phyloP scores from a whole-genome alignment of 23 tunicate species.

The Halocynthia roretzi region DNA sequence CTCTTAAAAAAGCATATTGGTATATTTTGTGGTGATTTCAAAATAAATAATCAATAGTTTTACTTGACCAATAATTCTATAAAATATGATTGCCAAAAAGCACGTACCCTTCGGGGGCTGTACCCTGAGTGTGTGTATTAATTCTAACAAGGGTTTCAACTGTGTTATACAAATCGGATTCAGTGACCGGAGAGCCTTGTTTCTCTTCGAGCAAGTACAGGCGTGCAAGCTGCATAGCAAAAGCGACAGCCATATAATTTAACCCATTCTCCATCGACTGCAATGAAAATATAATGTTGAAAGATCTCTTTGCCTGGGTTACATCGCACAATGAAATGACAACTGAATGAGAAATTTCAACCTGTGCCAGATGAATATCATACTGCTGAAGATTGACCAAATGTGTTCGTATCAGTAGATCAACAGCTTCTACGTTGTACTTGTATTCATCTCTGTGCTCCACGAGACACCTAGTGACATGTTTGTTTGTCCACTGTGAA shows the following conservation, averaged over 20 bases:
- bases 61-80: too few relatives aligned
- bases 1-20: too few relatives aligned
- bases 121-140: constrained; percentile 49
- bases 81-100: not conserved
- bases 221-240: constrained; percentile 69
- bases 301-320: not conserved
- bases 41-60: too few relatives aligned
- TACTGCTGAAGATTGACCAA: constrained; percentile 74
- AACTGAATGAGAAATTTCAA: constrained; percentile 1
- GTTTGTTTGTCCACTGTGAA: constrained; percentile 83
- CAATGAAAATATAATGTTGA: not conserved
- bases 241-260: constrained; percentile 75
- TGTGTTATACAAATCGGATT: constrained; percentile 69
- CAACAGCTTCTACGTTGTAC: constrained; percentile 72
- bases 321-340: too few relatives aligned
- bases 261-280: constrained; percentile 87
- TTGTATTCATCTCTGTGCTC: constrained; percentile 89
- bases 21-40: too few relatives aligned
- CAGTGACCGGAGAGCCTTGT: constrained; percentile 54
- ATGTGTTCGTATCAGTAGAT: constrained; percentile 53
- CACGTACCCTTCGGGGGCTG: constrained; percentile 82
- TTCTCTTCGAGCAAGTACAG: constrained; percentile 74
- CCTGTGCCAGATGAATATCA: constrained; percentile 88
- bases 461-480: constrained; percentile 67
- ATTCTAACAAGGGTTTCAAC: constrained; percentile 63